Evolutionary conservation across 2,797 vertebrate genomes (phyloP).

Genomic region (Scarus forsteni): DNA sequence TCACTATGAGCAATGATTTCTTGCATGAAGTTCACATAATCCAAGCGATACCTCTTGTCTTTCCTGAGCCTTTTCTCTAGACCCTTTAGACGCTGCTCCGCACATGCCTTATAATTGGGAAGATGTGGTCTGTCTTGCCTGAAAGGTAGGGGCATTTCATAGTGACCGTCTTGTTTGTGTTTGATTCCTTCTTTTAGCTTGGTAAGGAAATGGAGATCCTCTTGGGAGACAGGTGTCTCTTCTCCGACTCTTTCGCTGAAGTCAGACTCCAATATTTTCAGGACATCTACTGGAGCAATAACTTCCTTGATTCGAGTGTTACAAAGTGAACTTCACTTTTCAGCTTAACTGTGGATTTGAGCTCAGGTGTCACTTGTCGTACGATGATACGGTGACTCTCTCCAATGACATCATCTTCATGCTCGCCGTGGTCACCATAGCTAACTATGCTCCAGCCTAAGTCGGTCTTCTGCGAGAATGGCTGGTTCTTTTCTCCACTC

Average conservation of each 20-base stretch:
- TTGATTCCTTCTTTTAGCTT: slow-evolving; percentile 10
- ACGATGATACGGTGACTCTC: slow-evolving; percentile 31
- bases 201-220: slow-evolving; percentile 18
- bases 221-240: neutral
- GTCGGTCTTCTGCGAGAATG: no score
- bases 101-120: slow-evolving; percentile 7
- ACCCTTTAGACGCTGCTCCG: neutral
- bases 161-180: slow-evolving; percentile 4
- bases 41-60: slow-evolving; percentile 11
- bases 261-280: slow-evolving; percentile 38
- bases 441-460: no score
- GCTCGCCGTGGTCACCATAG: neutral
- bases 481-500: no score
- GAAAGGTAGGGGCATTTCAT: slow-evolving; percentile 13
- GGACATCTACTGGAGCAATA: slow-evolving; percentile 6
- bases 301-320: slow-evolving; percentile 39
- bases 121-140: slow-evolving; percentile 11
- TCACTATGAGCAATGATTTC: slow-evolving; percentile 6
- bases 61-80: neutral
- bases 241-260: slow-evolving; percentile 19
- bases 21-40: slow-evolving; percentile 29
- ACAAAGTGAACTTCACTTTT: slow-evolving; percentile 42
- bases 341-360: no score
- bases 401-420: slow-evolving; percentile 31
- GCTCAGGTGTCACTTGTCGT: slow-evolving; percentile 36